phyloP scores from a whole-genome alignment of 1,140 invertebrate species.

The Procambarus clarkii region DNA sequence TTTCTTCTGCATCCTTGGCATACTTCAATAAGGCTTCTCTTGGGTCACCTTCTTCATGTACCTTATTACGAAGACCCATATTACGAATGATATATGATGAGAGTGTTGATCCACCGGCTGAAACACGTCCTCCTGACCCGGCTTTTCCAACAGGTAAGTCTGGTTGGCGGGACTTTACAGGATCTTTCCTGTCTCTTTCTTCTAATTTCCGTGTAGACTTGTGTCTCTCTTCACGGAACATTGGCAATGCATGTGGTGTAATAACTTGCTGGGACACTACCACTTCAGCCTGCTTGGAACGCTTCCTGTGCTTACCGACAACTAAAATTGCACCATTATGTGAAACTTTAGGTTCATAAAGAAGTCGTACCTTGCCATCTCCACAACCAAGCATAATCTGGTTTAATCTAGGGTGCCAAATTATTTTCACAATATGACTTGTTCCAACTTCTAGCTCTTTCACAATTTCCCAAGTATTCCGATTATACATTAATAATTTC shows the following conservation, averaged over 20 bases:
- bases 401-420: constrained; percentile 98
- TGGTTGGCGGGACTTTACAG: constrained; percentile 92
- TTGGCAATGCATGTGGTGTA: constrained; percentile 95
- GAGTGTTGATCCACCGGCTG: constrained; percentile 95
- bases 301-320: constrained; percentile 87
- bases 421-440: constrained; percentile 87
- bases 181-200: constrained; percentile 94
- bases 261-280: constrained; percentile 95
- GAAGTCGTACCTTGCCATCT: constrained; percentile 92
- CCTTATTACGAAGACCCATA: constrained; percentile 93
- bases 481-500: constrained; percentile 88
- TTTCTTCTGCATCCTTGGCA: constrained; percentile 96
- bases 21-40: constrained; percentile 97
- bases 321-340: constrained; percentile 94
- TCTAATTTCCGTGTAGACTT: constrained; percentile 92
- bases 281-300: constrained; percentile 86
- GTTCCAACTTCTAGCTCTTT: constrained; percentile 85
- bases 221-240: constrained; percentile 95
- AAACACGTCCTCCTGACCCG: constrained; percentile 94
- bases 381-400: constrained; percentile 96
- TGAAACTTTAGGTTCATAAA: constrained; percentile 91
- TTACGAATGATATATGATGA: constrained; percentile 98
- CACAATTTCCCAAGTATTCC: constrained; percentile 85
- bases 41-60: constrained; percentile 97
- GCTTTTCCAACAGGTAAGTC: constrained; percentile 94